Base-by-base conservation (phyloP, 2,888 invertebrate genomes). In the Caenorhabditis auriculariae region DNA sequence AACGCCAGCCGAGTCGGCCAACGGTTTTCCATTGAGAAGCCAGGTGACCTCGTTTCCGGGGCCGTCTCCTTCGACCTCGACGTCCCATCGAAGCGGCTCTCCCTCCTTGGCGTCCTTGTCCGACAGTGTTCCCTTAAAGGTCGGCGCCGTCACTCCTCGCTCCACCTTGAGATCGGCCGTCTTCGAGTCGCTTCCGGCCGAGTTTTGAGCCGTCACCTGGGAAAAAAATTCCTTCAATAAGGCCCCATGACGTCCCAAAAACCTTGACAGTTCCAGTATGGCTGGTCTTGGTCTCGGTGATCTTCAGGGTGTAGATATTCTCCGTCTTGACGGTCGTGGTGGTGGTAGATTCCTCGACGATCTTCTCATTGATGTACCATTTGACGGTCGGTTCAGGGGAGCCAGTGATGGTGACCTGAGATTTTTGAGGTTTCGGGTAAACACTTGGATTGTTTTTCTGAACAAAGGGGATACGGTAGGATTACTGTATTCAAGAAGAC, bases 31-130 rank as follows among this genome's bases (percentile, higher is more conserved):
- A 54, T 77, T 75, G 32, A 76, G 60, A 43, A 47, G 55, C 78
- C 78, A 78, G 3, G 55, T 46, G 28, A 77, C 72, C 38, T 68
- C 62, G 6, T 71, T 72, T 54, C 61, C 63, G 3, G 67, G 56
- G 21, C 51, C 45, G 7, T 73, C 66, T 41, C 67, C 54, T 7
- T 73, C 70, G 23, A 77, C 44, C 38, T 63, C 59, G 17, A 72
- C 57, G 17, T 67, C 67, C 63, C 64, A 69, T 24, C 60, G 56
- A 17, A 62, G 42, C 24, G 55, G 57, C 43, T 91, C 91, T 39
- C 92, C 92, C 74, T 90, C 89, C 27, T 86, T 86, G 0, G 90
- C 91, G 68, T 90, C 89, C 48, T 88, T 89, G 1, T 90, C 89
- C 27, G 89, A 84, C 1, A 92, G 91, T 79, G 91, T 91, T 43